Percentiles rank a stretch among this genome's conserved stretches.
These are phyloP conservation scores for Chionoecetes opilio DNA, from an alignment of 1,140 invertebrate species.

Conservation along the genomic window DNA sequence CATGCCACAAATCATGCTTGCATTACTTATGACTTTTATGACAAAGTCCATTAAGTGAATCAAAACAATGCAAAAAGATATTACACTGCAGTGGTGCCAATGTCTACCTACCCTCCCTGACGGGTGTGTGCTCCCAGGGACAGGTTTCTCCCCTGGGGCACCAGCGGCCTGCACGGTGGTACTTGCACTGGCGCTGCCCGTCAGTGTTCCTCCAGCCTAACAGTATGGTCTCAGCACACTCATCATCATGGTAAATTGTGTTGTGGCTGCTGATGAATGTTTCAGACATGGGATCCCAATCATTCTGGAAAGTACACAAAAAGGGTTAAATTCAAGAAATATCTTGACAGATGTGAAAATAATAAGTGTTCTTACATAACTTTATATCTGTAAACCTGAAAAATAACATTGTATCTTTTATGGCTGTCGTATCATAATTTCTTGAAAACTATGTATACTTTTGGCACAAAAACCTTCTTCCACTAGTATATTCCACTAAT, in stretches of 20 bases:
- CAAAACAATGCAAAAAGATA: background rate
- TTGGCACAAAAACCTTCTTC: too few relatives aligned
- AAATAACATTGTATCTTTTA: too few relatives aligned
- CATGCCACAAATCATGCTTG: too few relatives aligned
- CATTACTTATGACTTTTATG: too few relatives aligned
- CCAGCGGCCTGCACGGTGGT: background rate
- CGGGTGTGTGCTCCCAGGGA: slow-evolving; percentile 27
- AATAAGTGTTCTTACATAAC: too few relatives aligned
- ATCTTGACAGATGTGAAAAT: too few relatives aligned
- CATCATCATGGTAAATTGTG: background rate
- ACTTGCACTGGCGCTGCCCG: slow-evolving; percentile 46
- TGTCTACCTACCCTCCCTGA: slow-evolving; percentile 25
- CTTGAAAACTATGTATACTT: too few relatives aligned
- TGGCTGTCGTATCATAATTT: too few relatives aligned
- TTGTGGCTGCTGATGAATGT: background rate
- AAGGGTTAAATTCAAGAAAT: too few relatives aligned
- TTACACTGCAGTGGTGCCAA: background rate
- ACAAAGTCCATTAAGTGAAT: background rate
- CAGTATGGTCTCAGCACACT: slow-evolving; percentile 51
- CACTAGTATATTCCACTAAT: too few relatives aligned
- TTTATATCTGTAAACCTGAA: too few relatives aligned
- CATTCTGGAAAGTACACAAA: slow-evolving; percentile 1
- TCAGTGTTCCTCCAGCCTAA: slow-evolving; percentile 50
- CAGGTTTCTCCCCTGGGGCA: slow-evolving; percentile 52
- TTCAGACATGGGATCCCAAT: slow-evolving; percentile 53